A percentile compares a stretch with the other conserved stretches of the same genome.
phyloP scores from a whole-genome alignment of 2,888 invertebrate genomes.

The Zeuzera pyrina region DNA sequence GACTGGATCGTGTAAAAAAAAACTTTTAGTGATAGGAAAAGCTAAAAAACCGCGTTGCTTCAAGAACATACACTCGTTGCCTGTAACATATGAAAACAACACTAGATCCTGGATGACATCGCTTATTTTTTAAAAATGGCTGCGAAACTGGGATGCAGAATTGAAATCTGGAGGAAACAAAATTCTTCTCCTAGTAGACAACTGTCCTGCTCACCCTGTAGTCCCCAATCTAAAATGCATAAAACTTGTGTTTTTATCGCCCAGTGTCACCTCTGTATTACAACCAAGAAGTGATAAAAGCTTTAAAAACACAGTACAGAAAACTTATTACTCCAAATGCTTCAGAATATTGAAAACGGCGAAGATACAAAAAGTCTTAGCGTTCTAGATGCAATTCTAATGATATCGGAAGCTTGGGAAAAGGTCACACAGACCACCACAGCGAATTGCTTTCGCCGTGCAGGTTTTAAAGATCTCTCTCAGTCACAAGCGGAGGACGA shows the following conservation, averaged over 20 bases:
- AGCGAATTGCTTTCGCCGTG: conserved; percentile 21
- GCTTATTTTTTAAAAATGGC: conserved; percentile 18
- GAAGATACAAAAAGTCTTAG: conserved; percentile 10
- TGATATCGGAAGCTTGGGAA: conserved; percentile 24
- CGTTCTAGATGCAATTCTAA: conserved; percentile 22
- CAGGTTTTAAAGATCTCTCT: conserved; percentile 22
- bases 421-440: conserved; percentile 19
- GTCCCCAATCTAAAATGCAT: conserved; percentile 19
- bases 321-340: too few relatives aligned
- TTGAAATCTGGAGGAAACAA: conserved; percentile 14
- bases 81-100: conserved; percentile 25
- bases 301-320: too few relatives aligned
- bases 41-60: conserved; percentile 28
- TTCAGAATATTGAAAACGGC: conserved; percentile 13
- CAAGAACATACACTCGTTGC: conserved; percentile 14
- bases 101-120: conserved; percentile 34
- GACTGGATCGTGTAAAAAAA: conserved; percentile 29
- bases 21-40: conserved; percentile 26
- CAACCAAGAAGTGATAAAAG: too few relatives aligned
- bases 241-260: conserved; percentile 20
- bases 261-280: too few relatives aligned
- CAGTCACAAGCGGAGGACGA: conserved; percentile 16
- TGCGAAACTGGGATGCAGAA: conserved; percentile 18
- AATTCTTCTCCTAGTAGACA: conserved; percentile 27
- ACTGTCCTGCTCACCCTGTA: conserved; percentile 24